phyloP scores from a whole-genome alignment of 2,888 invertebrate genomes.

The Apomyelois bistriatella region DNA sequence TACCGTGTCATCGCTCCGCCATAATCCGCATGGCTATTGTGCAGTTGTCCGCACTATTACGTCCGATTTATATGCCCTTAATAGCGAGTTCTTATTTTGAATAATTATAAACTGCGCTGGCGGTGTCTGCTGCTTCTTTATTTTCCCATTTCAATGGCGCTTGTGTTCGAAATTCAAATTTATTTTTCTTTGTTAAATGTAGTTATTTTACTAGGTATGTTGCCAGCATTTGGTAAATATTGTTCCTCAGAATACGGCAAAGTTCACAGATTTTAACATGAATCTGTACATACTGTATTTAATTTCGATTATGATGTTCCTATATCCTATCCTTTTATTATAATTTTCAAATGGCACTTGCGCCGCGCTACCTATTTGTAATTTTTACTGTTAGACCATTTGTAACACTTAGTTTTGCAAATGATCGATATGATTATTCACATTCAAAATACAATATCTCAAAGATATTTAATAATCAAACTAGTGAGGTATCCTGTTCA shows the following conservation, averaged over 20 bases:
- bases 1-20: slow-evolving; percentile 31
- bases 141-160: slow-evolving; percentile 46
- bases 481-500: slow-evolving; percentile 9
- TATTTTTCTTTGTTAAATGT: not conserved
- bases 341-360: too few relatives aligned
- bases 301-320: too few relatives aligned
- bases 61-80: slow-evolving; percentile 65
- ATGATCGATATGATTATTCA: not conserved
- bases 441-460: not conserved
- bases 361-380: too few relatives aligned
- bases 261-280: too few relatives aligned
- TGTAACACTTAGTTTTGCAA: too few relatives aligned
- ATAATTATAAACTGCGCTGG: slow-evolving; percentile 61
- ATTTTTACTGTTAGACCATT: too few relatives aligned
- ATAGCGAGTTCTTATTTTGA: slow-evolving; percentile 55
- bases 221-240: not conserved
- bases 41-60: slow-evolving; percentile 66
- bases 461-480: not conserved
- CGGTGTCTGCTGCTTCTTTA: slow-evolving; percentile 46
- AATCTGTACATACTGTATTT: too few relatives aligned
- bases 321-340: too few relatives aligned
- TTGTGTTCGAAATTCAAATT: slow-evolving; percentile 28
- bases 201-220: not conserved
- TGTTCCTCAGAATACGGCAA: too few relatives aligned
- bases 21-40: slow-evolving; percentile 57